Evolutionary conservation across 2,113 vertebrate species (phyloP).

Genomic region (Lasiurus cinereus): DNA sequence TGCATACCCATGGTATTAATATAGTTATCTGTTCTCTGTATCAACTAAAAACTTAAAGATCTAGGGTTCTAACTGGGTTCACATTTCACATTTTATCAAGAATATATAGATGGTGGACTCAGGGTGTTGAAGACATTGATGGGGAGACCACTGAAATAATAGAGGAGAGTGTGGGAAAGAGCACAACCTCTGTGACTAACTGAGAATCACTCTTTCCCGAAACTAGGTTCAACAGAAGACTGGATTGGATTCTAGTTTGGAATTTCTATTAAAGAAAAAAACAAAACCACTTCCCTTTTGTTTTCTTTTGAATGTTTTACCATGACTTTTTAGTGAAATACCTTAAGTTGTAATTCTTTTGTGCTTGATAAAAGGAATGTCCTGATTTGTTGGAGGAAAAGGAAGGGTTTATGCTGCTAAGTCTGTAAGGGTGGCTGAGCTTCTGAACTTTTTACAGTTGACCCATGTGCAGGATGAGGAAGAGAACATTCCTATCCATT

Average conservation of each 20-base stretch:
- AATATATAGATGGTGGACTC: not conserved
- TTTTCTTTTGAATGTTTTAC: not conserved
- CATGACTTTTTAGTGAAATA: not conserved
- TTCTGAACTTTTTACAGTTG: not conserved
- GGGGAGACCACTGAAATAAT: not conserved
- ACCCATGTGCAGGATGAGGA: not conserved
- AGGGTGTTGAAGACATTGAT: not conserved
- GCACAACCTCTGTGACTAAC: not conserved
- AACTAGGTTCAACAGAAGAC: not conserved
- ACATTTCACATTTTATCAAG: conserved; percentile 40
- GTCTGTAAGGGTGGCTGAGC: not conserved
- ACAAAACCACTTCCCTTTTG: not conserved
- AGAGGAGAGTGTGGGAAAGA: not conserved
- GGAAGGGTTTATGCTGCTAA: not conserved
- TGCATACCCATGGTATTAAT: not conserved
- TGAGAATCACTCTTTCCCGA: not conserved
- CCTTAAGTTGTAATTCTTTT: not conserved
- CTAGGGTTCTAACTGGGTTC: not conserved
- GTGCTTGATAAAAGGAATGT: not conserved
- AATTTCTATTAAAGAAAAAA: not conserved
- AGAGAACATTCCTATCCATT: not conserved
- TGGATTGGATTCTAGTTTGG: not conserved
- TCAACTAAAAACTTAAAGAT: not conserved
- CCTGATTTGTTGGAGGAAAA: not conserved
- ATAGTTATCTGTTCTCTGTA: not conserved